phyloP scores from a whole-genome alignment of 2,888 invertebrate species.

The Lepidocyrtoides sp. region DNA sequence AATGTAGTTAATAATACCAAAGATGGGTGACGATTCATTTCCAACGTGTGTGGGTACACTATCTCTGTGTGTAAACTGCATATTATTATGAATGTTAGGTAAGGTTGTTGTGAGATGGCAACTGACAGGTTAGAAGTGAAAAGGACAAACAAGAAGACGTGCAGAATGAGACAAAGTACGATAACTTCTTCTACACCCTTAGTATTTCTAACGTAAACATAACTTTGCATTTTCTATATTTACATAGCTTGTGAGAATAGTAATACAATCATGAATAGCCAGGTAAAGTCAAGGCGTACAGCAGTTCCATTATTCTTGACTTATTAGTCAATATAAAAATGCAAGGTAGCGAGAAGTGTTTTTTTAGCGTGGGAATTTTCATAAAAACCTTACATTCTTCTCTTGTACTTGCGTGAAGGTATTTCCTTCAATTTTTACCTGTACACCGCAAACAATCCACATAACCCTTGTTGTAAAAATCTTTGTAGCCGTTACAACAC shows the following conservation, averaged over 20 bases:
- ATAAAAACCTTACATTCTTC: conserved; percentile 54
- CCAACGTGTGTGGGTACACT: no score
- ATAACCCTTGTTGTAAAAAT: neutral
- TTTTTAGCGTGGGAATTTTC: conserved; percentile 56
- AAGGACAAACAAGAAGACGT: neutral
- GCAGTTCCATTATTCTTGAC: neutral
- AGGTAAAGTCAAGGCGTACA: neutral
- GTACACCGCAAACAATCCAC: neutral
- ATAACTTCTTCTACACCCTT: no score
- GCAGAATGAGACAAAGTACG: no score
- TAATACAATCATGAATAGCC: neutral
- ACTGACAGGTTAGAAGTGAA: no score
- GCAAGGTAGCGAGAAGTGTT: neutral
- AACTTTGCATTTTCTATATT: neutral
- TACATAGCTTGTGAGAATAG: neutral
- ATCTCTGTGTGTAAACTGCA: no score
- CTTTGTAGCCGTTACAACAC: neutral
- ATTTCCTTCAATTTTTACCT: conserved; percentile 56
- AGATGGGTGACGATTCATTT: no score
- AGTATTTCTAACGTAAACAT: no score
- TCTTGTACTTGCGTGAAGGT: conserved; percentile 61
- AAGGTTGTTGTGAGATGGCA: no score
- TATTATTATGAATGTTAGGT: no score
- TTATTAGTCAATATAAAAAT: conserved; percentile 18
- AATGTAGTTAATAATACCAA: no score